Conservation (phyloP, 2,113 vertebrate species). For the Odobenus rosmarus region DNA sequence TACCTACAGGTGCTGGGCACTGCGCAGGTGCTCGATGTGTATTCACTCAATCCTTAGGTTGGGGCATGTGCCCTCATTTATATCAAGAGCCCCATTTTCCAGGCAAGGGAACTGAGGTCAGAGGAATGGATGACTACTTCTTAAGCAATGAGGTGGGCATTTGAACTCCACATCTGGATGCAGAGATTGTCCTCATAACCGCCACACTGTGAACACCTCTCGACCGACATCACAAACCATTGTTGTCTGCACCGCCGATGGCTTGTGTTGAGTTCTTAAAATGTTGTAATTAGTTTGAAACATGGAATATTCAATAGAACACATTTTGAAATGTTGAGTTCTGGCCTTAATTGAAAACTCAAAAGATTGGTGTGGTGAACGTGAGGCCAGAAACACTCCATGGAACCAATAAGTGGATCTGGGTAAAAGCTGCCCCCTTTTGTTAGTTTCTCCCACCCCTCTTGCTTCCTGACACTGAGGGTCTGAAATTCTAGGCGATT, state of each 20-base stretch:
- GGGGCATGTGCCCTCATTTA: not conserved
- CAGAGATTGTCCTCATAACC: not conserved
- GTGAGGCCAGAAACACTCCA: not conserved
- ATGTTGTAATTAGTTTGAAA: not conserved
- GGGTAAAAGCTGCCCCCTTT: not conserved
- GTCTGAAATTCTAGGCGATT: not conserved
- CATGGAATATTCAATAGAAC: not conserved
- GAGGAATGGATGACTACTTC: not conserved
- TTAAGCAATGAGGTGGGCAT: not conserved
- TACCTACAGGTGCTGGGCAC: not conserved
- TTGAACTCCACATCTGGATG: not conserved
- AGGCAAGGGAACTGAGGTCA: not conserved
- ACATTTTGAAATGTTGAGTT: not conserved
- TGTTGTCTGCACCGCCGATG: not conserved
- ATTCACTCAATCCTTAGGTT: not conserved
- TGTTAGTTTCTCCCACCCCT: not conserved
- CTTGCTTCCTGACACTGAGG: not conserved
- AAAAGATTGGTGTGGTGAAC: not conserved
- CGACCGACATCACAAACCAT: not conserved
- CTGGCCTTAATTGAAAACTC: not conserved
- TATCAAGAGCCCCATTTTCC: not conserved
- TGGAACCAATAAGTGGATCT: accelerated
- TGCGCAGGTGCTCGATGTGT: not conserved
- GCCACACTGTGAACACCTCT: not conserved
- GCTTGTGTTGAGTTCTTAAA: constrained; percentile 1